Base-by-base conservation (phyloP, 1,140 invertebrate species). In the Centruroides vittatus region DNA sequence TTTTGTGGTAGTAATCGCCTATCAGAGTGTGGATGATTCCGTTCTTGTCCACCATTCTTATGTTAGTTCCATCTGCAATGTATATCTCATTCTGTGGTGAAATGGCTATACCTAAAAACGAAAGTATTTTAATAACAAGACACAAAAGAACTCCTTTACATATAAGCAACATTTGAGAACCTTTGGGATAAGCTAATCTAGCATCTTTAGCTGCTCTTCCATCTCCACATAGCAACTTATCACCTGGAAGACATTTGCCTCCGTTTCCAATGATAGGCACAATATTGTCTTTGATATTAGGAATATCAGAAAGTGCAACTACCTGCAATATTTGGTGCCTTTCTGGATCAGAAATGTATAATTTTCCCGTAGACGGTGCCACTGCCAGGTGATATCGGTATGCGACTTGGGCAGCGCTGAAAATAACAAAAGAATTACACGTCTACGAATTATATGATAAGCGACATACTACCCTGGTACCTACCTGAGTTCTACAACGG, bases 381-480 rank as follows among this genome's bases (percentile, higher is more conserved):
- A 97, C 86, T 47, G 89, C 89, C 67, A 98, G 79, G 73, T 93
- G 94, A 70, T 97, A 97, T 71, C 95, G 87, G 74, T 95, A 93
- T 13, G 90, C 88, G 4, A 93, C 88, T 79, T 93, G 89, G 0
- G 89, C 92, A 10, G 88, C 84, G 71, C 88, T 88, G 65, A 35
- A 57, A 62, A 35, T 12, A 23, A 58, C 52, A 55, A 58, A 41
- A 11, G 6, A 49, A 49, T 10, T 9, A 49, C 1, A n/a, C 48
- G 48, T 49, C n/a, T 49, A n/a, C 48, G n/a, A 23, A 23, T 23
- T 23, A 23, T 23, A 23, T 2, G 0, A 23, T 23, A 23, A 0
- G 23, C 23, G 1, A 23, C 23, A 23, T 23, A 23, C 23, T 23
- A 23, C 2, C 23, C 1, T 23, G 23, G 23, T 23, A 52, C 3